Base-by-base conservation (phyloP, 2,888 invertebrate genomes). In the Amiota mariae region DNA sequence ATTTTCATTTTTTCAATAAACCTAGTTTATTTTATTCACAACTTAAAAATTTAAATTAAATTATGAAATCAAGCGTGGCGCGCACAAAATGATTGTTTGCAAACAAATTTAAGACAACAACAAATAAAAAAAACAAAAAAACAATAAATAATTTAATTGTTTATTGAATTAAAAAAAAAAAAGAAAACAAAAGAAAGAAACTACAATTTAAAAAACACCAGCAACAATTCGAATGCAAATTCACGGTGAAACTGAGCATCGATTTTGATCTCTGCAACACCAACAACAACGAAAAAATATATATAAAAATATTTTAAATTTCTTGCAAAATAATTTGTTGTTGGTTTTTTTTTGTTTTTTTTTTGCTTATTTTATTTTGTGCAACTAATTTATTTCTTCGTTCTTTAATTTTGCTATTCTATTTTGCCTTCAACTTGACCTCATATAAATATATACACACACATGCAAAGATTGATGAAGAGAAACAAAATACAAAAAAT, bases 351-450 rank as follows among this genome's bases (percentile, higher is more conserved):
- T 11, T 63, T 36, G 47, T 51, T 73, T 72, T 81, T 77, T 74
- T 72, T 68, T 78, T 75, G 49, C 67, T 73, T 57, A 76, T 77
- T 70, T 49, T 47, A 57, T 13, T 20, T 10, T 46, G 13, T 63
- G 36, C 46, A 66, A 54, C 11, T 47, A 10, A 59, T 54, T 51
- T 49, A 49, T 71, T 63, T 66, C 57, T 59, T 61, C 49, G 15
- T 67, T 51, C 13, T 68, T 12, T 61, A 64, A 59, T 73, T 68
- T 54, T 71, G 57, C 73, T 75, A 73, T 73, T 59, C 64, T 74
- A 54, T 73, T 75, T 72, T 71, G 76, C 82, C 85, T 85, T 87
- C 84, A 85, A 87, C 86, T 86, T 86, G 87, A 84, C 83, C 85
- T 80, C 82, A 79, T 76, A 78, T 78, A 84, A 80, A 85, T 78